Evolutionary conservation across 2,797 vertebrate species (phyloP), one percentile per base, ranked within the genome.

Genomic region (Sternarchorhynchus goeldii): DNA sequence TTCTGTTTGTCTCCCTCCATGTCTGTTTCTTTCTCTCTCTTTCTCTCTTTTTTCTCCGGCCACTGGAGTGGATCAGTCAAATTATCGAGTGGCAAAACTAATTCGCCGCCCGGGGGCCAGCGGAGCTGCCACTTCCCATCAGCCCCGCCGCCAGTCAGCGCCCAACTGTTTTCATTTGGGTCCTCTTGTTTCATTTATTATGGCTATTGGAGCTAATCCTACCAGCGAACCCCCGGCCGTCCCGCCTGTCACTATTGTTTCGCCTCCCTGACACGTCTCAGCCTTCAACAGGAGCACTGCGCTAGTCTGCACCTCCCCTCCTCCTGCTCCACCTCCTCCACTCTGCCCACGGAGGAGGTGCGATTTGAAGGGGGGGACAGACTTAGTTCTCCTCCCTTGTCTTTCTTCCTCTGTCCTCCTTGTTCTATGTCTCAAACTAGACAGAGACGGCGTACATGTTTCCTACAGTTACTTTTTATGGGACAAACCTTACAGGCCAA

Each of bases 31-130:
- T 69, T 77, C 73, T 79, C 59, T 57, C 59, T 72, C 8, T 63
- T 39, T 34, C 25, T 62, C 73, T 57, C 68, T 72, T 4, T 63
- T 53, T 18, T 62, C 72, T 89, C 88, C 90, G 90, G 91, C 90
- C 88, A 92, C 88, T 93, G 87, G 59, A 94, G 92, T 94, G 92
- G 91, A 93, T 92, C 92, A 93, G 92, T 90, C 90, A 93, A 92
- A 93, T 94, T 93, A 94, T 91, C n/a, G 77, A 91, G 89, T 92
- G 91, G 92, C 91, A 93, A 94, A 94, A 93, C 91, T 91, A 94
- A 94, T 93, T 90, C 88, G 85, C 0, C 89, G 91, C 88, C 87
- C 88, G 88, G 88, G 91, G 82, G 77, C 91, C 85, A 85, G 88
- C 87, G 87, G 86, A 92, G 89, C 90, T 94, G 93, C 92, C 93